These are phyloP conservation scores for Hyperopisus bebe DNA, from an alignment of 2,113 vertebrate species.

Conservation along the genomic window DNA sequence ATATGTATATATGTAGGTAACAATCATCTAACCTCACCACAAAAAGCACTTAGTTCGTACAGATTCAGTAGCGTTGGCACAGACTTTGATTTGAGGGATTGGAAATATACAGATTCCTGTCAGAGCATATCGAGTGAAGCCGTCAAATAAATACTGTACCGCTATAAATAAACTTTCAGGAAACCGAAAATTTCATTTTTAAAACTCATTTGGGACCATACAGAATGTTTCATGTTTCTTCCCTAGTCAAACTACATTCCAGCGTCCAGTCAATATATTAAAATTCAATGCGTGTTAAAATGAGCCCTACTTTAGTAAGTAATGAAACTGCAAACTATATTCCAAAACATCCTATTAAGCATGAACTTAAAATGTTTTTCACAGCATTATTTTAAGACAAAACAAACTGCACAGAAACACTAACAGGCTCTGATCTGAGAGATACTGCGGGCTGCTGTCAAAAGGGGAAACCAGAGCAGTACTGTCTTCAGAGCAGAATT, in stretches of 20 bases:
- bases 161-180: not conserved
- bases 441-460: not conserved
- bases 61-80: conserved; percentile 79
- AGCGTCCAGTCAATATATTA: not conserved
- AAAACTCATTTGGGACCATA: conserved; percentile 14
- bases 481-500: not conserved
- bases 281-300: not conserved
- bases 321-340: not conserved
- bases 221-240: not conserved
- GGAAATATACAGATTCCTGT: conserved; percentile 18
- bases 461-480: not conserved
- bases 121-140: not conserved
- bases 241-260: not conserved
- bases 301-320: not conserved
- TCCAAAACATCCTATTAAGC: not conserved
- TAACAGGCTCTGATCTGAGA: conserved; percentile 2
- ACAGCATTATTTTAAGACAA: not conserved
- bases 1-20: conserved; percentile 45
- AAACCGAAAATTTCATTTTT: not conserved
- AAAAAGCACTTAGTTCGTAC: conserved; percentile 75
- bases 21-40: conserved; percentile 62
- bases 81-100: conserved; percentile 30
- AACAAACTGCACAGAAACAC: not conserved
- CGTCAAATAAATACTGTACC: not conserved
- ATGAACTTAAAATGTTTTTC: not conserved